Base-by-base conservation (phyloP, 1,140 invertebrate species). In the Solenopsis invicta region DNA sequence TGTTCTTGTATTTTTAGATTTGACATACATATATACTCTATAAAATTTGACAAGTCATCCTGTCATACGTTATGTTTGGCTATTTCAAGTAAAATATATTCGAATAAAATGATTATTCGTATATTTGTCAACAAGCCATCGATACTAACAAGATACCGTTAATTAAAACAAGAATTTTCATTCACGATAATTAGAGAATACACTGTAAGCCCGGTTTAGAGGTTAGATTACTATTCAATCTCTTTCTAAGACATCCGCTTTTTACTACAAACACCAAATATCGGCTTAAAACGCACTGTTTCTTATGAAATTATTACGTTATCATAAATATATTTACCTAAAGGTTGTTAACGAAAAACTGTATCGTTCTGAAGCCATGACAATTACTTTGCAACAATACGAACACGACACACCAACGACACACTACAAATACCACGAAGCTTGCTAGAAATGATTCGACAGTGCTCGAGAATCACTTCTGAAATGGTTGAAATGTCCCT, bases 261-360 rank as follows among this genome's bases (percentile, higher is more conserved):
- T 16, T 61, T 50, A 37, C 9, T 12, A 34, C 6, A 34, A 12
- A 21, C 13, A 21, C 2, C 16, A 8, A 72, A 66, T 29, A 66
- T 71, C 67, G 9, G n/a, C 69, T 72, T 16, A 18, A 56, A 72
- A 54, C 34, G 54, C 16, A 71, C 48, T 72, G 66, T 76, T 29
- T 80, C 54, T 1, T 16, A 45, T 1, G 4, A 0, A 6, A 82
- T 48, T 61, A 18, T 21, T 48, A 16, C 4, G 56, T 37, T 41
- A 62, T 52, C 71, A n/a, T 66, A 67, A 37, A 85, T 82, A 86
- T 74, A 92, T 86, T 96, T 97, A 99, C 98, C 98, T 99, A 95
- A 99, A 99, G 93, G 99, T 99, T 87, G 99, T 99, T 88, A 99
- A 96, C 50, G 99, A 99, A 96, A 99, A 99, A 96, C 99, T 99